Base-by-base conservation (phyloP, 2,113 vertebrate genomes). In the Cinclus mexicanus region DNA sequence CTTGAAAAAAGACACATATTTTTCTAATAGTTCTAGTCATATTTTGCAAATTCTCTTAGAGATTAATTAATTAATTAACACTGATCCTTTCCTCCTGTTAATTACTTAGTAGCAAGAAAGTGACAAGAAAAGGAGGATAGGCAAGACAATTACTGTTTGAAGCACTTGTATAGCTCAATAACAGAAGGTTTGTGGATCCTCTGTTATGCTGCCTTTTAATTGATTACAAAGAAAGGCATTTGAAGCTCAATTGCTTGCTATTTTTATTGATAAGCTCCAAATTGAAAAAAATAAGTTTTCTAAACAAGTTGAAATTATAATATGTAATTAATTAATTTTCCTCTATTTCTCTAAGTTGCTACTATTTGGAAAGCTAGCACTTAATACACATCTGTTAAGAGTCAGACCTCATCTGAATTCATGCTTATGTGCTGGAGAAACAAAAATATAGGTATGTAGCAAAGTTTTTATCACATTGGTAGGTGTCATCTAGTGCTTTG, bases 1-100 rank as follows among this genome's bases (percentile, higher is more conserved):
- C 18, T 75, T 1, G 2, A 26, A 81, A 53, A 42, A 10, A 0
- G 0, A 37, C 1, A 1, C 8, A 19, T 33, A 35, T 41, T 70
- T 69, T 89, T 65, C 12, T 83, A 33, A n/a, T 10, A 37, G 14
- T 65, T 86, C 29, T 50, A 79, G 35, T 25, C 4, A 75, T 42
- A 67, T 61, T 79, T 75, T 42, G 17, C 7, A 70, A 78, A 37
- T 46, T 53, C 20, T 63, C 21, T 39, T 39, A 46, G 23, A 69
- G 10, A 50, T 46, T 26, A 75, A 22, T 18, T 31, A 74, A 37
- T 20, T 42, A 25, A 46, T 65, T 77, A n/a, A 57, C 28, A 55
- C 31, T 21, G 3, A 35, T 76, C 18, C 3, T 65, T 57, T 57
- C 16, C 15, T 39, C 11, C 10, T 55, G 4, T 37, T 87, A 47